These are phyloP conservation scores for Pelecanus crispus DNA, from an alignment of 2,113 vertebrate genomes.

Conservation along the genomic window DNA sequence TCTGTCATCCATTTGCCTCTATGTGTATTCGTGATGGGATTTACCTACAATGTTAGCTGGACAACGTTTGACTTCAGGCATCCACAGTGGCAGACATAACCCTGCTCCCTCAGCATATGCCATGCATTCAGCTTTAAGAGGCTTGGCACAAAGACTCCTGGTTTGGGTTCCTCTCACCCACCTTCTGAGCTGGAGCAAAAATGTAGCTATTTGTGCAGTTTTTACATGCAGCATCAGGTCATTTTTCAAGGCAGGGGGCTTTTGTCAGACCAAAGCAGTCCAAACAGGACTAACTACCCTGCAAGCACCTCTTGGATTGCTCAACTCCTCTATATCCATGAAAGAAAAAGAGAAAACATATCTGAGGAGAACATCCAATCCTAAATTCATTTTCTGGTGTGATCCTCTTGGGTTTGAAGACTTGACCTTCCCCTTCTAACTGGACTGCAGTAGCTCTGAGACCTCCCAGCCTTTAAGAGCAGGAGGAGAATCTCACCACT, in stretches of 20 bases:
- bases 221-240: not conserved
- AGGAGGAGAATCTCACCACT: not conserved
- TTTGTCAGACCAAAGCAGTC: not conserved
- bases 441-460: not conserved
- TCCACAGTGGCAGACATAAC: not conserved
- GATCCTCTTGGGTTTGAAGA: not conserved
- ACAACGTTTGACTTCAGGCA: not conserved
- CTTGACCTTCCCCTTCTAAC: not conserved
- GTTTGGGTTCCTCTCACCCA: not conserved
- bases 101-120: not conserved
- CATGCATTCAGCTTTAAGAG: not conserved
- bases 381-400: not conserved
- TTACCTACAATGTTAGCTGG: not conserved
- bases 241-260: not conserved
- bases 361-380: not conserved
- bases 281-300: not conserved
- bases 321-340: not conserved
- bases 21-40: not conserved
- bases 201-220: not conserved
- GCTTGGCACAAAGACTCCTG: not conserved
- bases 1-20: not conserved
- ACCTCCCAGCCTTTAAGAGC: not conserved
- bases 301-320: not conserved
- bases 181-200: not conserved
- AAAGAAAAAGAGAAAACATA: rapidly evolving